Evolutionary conservation across 2,113 vertebrate genomes (phyloP).

Genomic region (Elanus axillaris): DNA sequence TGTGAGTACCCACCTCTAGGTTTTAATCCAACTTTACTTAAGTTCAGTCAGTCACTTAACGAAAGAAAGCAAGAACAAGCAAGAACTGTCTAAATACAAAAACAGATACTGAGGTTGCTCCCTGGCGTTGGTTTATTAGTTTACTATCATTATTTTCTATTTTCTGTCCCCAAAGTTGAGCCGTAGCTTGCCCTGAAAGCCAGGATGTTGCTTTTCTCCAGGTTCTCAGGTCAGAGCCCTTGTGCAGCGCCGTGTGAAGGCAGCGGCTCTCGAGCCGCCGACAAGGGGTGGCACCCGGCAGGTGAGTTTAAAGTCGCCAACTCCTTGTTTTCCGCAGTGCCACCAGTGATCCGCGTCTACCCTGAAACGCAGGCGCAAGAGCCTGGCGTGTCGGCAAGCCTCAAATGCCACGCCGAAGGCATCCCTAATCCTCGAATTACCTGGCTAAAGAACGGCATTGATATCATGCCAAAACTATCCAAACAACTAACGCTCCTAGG

Average conservation of each 20-base stretch:
- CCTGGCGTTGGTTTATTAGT: background rate
- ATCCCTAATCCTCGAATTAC: conserved; percentile 89
- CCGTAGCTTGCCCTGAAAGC: background rate
- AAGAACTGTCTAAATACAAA: background rate
- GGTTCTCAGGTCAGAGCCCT: background rate
- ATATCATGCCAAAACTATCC: conserved; percentile 81
- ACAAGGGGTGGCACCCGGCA: accelerated
- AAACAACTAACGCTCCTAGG: conserved; percentile 89
- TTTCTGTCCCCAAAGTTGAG: background rate
- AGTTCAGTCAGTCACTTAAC: background rate
- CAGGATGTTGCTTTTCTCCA: accelerated
- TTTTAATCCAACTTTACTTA: background rate
- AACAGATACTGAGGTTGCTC: background rate
- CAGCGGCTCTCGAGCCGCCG: accelerated
- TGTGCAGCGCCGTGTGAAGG: accelerated
- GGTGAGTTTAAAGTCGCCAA: background rate
- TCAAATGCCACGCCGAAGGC: conserved; percentile 90
- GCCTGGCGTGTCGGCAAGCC: conserved; percentile 87
- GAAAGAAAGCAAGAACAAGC: background rate
- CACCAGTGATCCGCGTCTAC: conserved; percentile 94
- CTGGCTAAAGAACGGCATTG: conserved; percentile 95
- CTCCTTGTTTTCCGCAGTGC: conserved; percentile 76
- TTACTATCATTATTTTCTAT: background rate
- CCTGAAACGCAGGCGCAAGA: conserved; percentile 95
- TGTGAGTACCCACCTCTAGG: accelerated